Percentiles rank a stretch among this genome's conserved stretches.
Conservation (phyloP, 2,113 vertebrate species). For the Podarcis muralis region DNA sequence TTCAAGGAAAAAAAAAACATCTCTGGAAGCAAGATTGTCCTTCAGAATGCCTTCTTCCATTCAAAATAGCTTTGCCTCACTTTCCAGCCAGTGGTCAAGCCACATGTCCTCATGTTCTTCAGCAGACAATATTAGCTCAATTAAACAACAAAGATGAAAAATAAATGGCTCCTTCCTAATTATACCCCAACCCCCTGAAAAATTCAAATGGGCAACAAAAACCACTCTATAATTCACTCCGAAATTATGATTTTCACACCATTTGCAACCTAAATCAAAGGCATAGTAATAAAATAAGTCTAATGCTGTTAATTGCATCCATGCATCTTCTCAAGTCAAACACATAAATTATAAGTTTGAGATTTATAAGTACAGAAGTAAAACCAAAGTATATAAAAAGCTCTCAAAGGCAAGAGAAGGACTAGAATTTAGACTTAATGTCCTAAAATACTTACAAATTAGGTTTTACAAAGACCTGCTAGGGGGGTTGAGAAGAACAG, state of each 20-base stretch:
- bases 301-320: constrained; percentile 58
- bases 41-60: neutral
- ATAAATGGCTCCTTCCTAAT: constrained; percentile 70
- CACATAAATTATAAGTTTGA: constrained; percentile 47
- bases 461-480: neutral
- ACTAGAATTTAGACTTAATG: constrained; percentile 18
- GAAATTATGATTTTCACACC: constrained; percentile 70
- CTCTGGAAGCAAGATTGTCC: constrained; percentile 18
- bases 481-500: neutral
- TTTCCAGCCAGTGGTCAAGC: constrained; percentile 50
- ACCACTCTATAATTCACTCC: constrained; percentile 69
- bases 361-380: constrained; percentile 41
- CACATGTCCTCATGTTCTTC: constrained; percentile 50
- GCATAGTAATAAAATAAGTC: constrained; percentile 67
- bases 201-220: constrained; percentile 70
- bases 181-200: constrained; percentile 50
- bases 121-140: constrained; percentile 66
- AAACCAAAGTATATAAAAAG: neutral
- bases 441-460: neutral
- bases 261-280: constrained; percentile 62
- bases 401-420: neutral
- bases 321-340: constrained; percentile 62
- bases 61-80: constrained; percentile 33
- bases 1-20: constrained; percentile 2
- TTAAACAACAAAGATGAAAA: constrained; percentile 69